Evolutionary conservation across 2,888 invertebrate genomes (phyloP), one percentile per base, ranked within the genome.

Genomic region (Eurois occulta): DNA sequence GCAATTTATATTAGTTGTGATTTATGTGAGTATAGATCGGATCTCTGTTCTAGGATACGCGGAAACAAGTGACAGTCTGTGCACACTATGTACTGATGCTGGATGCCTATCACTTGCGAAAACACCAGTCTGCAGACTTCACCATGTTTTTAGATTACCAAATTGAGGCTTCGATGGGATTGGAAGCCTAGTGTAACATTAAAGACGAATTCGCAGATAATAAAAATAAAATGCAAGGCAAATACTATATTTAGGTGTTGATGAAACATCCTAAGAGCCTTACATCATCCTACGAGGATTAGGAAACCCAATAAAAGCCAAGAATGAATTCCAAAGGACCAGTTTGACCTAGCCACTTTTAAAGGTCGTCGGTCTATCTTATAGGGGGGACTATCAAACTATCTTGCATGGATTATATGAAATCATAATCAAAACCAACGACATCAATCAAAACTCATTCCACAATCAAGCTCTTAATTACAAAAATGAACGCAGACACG

Each of bases 21-120:
- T 85, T 83, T 83, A 81, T 83, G 76, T 52, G 43, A 13, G n/a
- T 24, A 13, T 38, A 85, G 82, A 85, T 85, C 35, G 46, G 69
- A 81, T 85, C 75, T 81, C 68, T 70, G 41, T 80, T 64, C 35
- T 66, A 64, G 46, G 69, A 85, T 64, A 62, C 55, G 65, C 16
- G n/a, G 32, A 65, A 76, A 85, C 52, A 76, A 65, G 35, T 8
- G 8, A 72, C 35, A 58, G 18, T 48, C n/a, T 41, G 13, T 28
- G 1, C 21, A 5, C 28, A 21, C 18, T 60, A 28, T 28, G 32
- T 52, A 67, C 28, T 21, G n/a, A 58, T 67, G 18, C 38, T 52
- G 7, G 8, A 65, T 43, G n/a, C 32, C 21, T 16, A 7, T 18
- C 6, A 52, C 28, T 48, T 48, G 24, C 1, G 35, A 13, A 55